Evolutionary conservation across 2,797 vertebrate species (phyloP), one percentile per base, ranked within the genome.

Genomic region (Arctocebus calabarensis): DNA sequence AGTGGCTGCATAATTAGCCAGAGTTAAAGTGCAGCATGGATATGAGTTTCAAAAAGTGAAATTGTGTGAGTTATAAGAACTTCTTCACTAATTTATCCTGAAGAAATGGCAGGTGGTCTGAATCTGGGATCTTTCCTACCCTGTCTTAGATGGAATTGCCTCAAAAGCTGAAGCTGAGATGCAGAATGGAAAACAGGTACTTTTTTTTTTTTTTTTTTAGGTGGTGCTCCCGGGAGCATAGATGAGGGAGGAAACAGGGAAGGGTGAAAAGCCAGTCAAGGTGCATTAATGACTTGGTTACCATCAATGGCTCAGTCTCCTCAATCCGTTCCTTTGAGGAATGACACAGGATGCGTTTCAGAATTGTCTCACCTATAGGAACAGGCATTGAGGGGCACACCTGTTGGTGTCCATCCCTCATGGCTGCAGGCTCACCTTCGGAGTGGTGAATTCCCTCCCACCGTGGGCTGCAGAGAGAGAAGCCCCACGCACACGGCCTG

Each of bases 151-250:
- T 64, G 20, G 37, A 4, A 0, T 81, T 92, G 34, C 22, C 19
- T 81, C 16, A n/a, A 81, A 94, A 61, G 40, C 34, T 88, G 22
- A 40, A 27, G 4, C 1, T 32, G 17, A 89, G 20, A 40, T 23
- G 70, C 48, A 13, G 48, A 40, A 43, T 43, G 64, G 73, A 43
- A 75, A 59, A 1, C 16, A 9, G 3, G 7, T 37, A n/a, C 2
- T 64, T 95, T 66, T 52, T 48, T 64, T 95, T 71, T 55, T 71
- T 55, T 64, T 94, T 71, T 55, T 48, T 77, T 78, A 70, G 29
- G 66, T 57, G 22, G 14, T 75, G n/a, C 55, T 29, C 22, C 22
- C 8, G 52, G 32, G 48, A 71, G 55, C 25, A 32, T 6, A 40
- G n/a, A n/a, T 40, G 17, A 64, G 29, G 32, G 34, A 61, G 12